Percentiles rank a stretch among this genome's conserved stretches.
Evolutionary conservation across 1,140 invertebrate genomes (phyloP).

Genomic region (Varroa destructor): DNA sequence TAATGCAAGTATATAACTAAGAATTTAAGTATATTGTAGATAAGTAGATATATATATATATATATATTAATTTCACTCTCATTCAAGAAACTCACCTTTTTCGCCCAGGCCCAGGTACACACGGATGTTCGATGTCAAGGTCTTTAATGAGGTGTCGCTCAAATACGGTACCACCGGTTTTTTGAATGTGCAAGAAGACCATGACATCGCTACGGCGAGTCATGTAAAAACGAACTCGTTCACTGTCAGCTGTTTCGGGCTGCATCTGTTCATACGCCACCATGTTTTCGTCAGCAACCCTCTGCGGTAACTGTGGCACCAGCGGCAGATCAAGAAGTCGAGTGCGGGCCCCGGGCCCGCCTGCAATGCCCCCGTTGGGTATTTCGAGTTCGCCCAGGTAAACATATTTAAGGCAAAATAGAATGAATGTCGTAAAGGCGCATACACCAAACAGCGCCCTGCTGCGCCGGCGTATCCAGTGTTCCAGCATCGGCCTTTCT

Average conservation of each 20-base stretch:
- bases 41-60: too few species aligned
- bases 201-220: conserved; percentile 66
- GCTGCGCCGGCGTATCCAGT: conserved; percentile 17
- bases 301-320: neutral
- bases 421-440: conserved; percentile 27
- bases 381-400: conserved; percentile 17
- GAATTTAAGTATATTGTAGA: too few species aligned
- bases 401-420: conserved; percentile 19
- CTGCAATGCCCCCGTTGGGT: too few species aligned
- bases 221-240: conserved; percentile 4
- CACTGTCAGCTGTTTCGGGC: neutral
- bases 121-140: conserved; percentile 72
- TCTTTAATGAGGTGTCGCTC: conserved; percentile 85
- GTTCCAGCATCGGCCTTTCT: conserved; percentile 8
- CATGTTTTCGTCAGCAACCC: conserved; percentile 7
- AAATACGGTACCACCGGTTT: conserved; percentile 85
- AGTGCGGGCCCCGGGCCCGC: neutral
- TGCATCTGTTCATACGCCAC: conserved; percentile 19
- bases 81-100: conserved; percentile 68
- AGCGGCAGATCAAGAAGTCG: conserved; percentile 17
- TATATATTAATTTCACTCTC: neutral
- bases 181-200: conserved; percentile 96
- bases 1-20: too few species aligned
- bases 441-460: conserved; percentile 23
- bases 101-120: conserved; percentile 64